Percentiles rank a stretch among this genome's conserved stretches.
Conservation (phyloP, 2,888 invertebrate species). For the Cataglyphis livida region DNA sequence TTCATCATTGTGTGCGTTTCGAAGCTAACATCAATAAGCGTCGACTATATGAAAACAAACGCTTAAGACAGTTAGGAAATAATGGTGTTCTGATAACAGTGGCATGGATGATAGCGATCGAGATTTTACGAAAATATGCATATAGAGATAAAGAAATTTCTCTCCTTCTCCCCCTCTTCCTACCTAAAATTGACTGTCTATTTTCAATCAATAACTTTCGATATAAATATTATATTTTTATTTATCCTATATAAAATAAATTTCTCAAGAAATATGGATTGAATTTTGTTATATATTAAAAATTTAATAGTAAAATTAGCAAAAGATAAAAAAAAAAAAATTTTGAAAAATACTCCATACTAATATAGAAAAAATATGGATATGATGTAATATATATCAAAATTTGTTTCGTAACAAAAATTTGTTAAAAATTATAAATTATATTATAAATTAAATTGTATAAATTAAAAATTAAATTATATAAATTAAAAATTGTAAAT, state of each 20-base stretch:
- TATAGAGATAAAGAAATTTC: neutral
- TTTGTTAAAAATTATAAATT: neutral
- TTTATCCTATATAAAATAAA: neutral
- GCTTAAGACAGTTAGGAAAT: constrained; percentile 55
- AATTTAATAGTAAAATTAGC: neutral
- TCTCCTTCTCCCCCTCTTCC: too few species aligned
- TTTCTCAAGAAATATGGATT: neutral
- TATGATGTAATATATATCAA: neutral
- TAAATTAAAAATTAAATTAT: neutral
- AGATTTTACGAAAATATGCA: constrained; percentile 24
- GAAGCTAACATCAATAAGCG: constrained; percentile 69
- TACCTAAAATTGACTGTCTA: neutral
- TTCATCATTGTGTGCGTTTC: constrained; percentile 18
- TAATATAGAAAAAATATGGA: neutral
- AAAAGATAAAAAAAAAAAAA: neutral
- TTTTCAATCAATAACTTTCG: neutral
- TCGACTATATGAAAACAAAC: constrained; percentile 49
- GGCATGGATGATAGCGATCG: constrained; percentile 1
- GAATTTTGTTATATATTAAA: neutral
- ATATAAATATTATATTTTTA: neutral
- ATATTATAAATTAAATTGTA: neutral
- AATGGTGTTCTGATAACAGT: constrained; percentile 63
- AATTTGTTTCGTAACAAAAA: neutral
- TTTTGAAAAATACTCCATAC: neutral
- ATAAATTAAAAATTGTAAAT: too few species aligned